Conservation (phyloP, 2,888 invertebrate species). For the Eilema caniola region DNA sequence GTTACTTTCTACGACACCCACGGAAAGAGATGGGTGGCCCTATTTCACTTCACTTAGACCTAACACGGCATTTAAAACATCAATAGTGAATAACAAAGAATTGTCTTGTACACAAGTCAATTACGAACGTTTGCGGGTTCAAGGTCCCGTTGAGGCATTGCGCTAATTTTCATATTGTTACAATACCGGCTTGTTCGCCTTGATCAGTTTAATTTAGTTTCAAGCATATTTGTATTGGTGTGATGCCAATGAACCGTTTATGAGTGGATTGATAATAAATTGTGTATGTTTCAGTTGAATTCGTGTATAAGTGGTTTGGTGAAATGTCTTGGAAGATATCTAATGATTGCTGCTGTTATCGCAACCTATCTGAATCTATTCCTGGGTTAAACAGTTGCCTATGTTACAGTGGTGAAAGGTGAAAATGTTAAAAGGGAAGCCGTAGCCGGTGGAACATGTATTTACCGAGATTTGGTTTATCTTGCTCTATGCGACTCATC, state of each 20-base stretch:
- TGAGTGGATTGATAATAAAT: neutral
- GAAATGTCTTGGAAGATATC: neutral
- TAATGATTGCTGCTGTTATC: too few species aligned
- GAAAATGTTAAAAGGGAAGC: too few species aligned
- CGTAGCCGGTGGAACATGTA: too few species aligned
- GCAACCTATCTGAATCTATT: too few species aligned
- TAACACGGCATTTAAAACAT: neutral
- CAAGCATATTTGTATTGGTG: neutral
- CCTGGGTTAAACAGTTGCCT: too few species aligned
- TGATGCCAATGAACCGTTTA: neutral
- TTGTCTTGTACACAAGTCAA: slow-evolving; percentile 25
- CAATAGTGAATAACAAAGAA: neutral
- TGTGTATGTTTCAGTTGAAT: neutral
- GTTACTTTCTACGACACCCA: too few species aligned
- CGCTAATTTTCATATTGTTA: slow-evolving; percentile 18
- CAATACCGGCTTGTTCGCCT: too few species aligned
- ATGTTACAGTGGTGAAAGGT: too few species aligned
- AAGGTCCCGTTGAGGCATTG: slow-evolving; percentile 31
- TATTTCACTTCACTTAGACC: too few species aligned
- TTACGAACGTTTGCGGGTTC: slow-evolving; percentile 28
- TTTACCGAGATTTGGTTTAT: too few species aligned
- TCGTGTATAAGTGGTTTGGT: neutral
- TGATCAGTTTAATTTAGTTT: slow-evolving; percentile 5
- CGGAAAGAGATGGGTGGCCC: too few species aligned
- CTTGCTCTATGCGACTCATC: too few species aligned